Evolutionary conservation across 2,113 vertebrate species (phyloP), one percentile per base, ranked within the genome.

Genomic region (Ia io): DNA sequence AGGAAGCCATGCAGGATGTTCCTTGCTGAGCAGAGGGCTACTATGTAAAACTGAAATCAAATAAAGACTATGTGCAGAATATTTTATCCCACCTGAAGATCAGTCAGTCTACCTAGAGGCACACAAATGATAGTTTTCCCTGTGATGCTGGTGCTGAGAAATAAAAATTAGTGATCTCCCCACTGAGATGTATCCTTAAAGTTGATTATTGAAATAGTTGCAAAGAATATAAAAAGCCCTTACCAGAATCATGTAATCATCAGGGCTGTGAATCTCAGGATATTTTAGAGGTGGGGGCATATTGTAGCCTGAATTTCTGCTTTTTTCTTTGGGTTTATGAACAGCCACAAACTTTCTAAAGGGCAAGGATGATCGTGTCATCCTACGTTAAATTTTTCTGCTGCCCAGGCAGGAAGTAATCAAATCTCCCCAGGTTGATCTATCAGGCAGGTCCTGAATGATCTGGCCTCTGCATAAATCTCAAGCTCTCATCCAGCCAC

Each of bases 21-120:
- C 95, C 84, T 96, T 97, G 90, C 8, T 16, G 78, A 93, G 87
- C 42, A 51, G 3, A 51, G 76, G 97, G 69, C 67, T 84, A 63
- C 44, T 71, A 51, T 83, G 89, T 95, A 96, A 98, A 91, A 90
- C n/a, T 88, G 53, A 96, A 70, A 44, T 12, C 14, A 93, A 95
- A 90, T 83, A 59, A 97, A 90, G 59, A 97, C 42, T 40, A 88
- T 25, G 37, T 96, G 73, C 35, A 63, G 61, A 42, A 59, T 77
- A 93, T 93, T 97, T 92, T 53, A 56, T 40, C 56, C 65, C 69
- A 51, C 28, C 40, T 44, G 78, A 4, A 76, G 79, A 18, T 56
- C 91, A 88, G 90, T 92, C n/a, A 90, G 53, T 42, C 28, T 80
- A 61, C 47, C 59, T 61, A 61, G 22, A 59, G 32, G 18, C 67